Base-by-base conservation (phyloP, 2,888 invertebrate genomes). In the Meiosimyza platycephala region DNA sequence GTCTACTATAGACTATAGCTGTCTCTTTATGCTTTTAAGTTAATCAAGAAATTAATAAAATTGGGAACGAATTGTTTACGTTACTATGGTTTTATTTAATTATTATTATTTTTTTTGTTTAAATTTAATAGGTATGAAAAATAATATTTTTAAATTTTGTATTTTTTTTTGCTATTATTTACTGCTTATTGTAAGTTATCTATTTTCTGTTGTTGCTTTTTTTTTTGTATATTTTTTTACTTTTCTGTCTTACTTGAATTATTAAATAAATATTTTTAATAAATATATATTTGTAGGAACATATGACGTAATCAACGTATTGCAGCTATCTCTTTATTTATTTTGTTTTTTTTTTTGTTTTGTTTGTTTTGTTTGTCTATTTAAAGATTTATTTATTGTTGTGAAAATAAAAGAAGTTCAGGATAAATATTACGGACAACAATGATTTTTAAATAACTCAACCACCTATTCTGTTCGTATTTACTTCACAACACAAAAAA, bases 221-320 rank as follows among this genome's bases (percentile, higher is more conserved):
- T n/a, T 71, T 63, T 66, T 52, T 63, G 15, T 50, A 16, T 63
- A 63, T 68, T 55, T 55, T 59, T 33, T 63, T 6, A 64, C 18
- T 67, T 40, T 70, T 68, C 69, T 73, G 57, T 71, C 50, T 68
- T 72, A 62, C 51, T 71, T 71, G 59, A 72, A 51, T 70, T 75
- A 76, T 74, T 76, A 76, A 72, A 73, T 76, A 76, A 68, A 79
- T 81, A 71, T 78, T 74, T 77, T 33, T 60, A 60, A 13, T 22
- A 52, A 52, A 66, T 66, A 77, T 80, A 80, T 83, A 80, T 82
- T 85, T 84, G 84, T 86, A 86, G 86, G 86, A 86, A 86, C 86
- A 86, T 86, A 87, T 86, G 86, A 86, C 86, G 84, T 84, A 84
- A 86, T 85, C 83, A 85, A 86, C 85, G 86, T 87, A 86, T 86